Evolutionary conservation across 23 tunicate genomes (phyloP).

Genomic region (Ascidia mentula): DNA sequence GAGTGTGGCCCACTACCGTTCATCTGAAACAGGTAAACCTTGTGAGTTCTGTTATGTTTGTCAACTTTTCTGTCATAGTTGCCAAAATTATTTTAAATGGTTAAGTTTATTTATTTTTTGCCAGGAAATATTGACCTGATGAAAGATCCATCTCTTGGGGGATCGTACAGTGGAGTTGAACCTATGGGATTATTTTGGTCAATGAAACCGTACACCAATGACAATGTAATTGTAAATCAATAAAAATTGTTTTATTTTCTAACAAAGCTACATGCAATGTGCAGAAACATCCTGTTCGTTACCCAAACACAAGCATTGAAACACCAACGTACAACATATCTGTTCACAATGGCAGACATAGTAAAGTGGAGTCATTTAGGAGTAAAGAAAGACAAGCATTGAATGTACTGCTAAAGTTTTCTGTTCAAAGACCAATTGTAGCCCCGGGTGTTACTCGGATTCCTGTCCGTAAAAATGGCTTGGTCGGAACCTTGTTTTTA

Average conservation of each 20-base stretch:
- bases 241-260: no score
- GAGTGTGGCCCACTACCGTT: not conserved
- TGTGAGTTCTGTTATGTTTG: no score
- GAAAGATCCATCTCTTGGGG: not conserved
- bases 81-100: no score
- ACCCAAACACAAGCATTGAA: not conserved
- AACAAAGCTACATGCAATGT: no score
- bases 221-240: no score
- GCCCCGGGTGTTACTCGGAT: not conserved
- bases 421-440: not conserved
- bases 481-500: not conserved
- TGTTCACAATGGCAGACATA: not conserved
- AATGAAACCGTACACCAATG: not conserved
- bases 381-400: no score
- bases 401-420: not conserved
- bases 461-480: not conserved
- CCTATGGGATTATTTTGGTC: not conserved
- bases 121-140: not conserved
- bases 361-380: not conserved
- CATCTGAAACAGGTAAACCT: not conserved
- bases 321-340: not conserved
- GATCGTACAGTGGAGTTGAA: not conserved
- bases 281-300: not conserved
- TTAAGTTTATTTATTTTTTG: no score
- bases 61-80: no score